phyloP scores from a whole-genome alignment of 2,888 invertebrate species.

The Globia sparganii region DNA sequence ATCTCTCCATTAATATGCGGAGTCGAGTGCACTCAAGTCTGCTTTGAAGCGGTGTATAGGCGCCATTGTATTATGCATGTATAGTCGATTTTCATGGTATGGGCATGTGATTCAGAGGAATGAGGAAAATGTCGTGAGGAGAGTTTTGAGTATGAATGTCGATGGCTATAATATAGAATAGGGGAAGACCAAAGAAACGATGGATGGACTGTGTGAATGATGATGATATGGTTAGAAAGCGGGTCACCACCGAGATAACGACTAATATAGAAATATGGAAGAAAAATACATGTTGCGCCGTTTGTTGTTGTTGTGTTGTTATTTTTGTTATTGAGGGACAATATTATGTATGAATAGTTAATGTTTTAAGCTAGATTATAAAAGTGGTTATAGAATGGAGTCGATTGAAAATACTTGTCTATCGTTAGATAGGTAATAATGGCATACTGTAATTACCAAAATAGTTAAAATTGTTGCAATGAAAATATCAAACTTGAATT shows the following conservation, averaged over 20 bases:
- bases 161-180: background rate
- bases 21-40: slow-evolving; percentile 59
- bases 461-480: too few relatives aligned
- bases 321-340: too few relatives aligned
- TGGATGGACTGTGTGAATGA: background rate
- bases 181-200: background rate
- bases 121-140: background rate
- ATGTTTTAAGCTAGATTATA: background rate
- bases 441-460: too few relatives aligned
- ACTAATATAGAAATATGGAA: too few relatives aligned
- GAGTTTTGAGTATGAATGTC: background rate
- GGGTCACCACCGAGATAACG: too few relatives aligned
- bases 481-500: too few relatives aligned
- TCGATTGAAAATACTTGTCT: background rate
- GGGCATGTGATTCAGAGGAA: too few relatives aligned
- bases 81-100: background rate
- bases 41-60: slow-evolving; percentile 46
- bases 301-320: too few relatives aligned
- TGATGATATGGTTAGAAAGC: too few relatives aligned
- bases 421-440: too few relatives aligned
- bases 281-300: too few relatives aligned
- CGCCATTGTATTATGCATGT: slow-evolving; percentile 16
- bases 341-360: slow-evolving; percentile 25
- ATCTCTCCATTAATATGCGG: slow-evolving; percentile 61
- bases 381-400: background rate